Percentiles rank a stretch among this genome's conserved stretches.
phyloP scores from a whole-genome alignment of 2,797 vertebrate genomes.

The Carapus acus region DNA sequence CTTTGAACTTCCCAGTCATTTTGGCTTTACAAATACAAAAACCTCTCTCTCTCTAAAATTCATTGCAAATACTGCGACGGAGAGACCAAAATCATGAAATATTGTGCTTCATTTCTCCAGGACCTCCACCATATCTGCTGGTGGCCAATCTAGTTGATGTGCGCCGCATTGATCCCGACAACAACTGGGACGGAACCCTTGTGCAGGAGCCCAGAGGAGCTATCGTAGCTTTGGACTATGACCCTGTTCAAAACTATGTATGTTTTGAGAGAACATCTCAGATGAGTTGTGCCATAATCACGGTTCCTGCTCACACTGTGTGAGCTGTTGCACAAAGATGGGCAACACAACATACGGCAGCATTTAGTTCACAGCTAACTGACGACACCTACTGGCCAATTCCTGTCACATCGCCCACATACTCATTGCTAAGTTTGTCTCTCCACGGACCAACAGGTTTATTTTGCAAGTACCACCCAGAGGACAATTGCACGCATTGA shows the following conservation, averaged over 20 bases:
- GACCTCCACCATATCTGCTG: slow-evolving; percentile 78
- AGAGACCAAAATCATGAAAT: not conserved
- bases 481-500: slow-evolving; percentile 81
- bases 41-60: too few relatives aligned
- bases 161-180: slow-evolving; percentile 75
- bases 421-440: slow-evolving; percentile 14
- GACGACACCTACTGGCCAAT: slow-evolving; percentile 50
- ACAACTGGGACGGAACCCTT: slow-evolving; percentile 71
- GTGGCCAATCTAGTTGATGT: slow-evolving; percentile 84
- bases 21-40: too few relatives aligned
- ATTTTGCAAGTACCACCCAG: slow-evolving; percentile 79
- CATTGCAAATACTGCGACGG: too few relatives aligned
- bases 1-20: too few relatives aligned
- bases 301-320: not conserved
- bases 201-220: slow-evolving; percentile 79
- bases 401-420: not conserved
- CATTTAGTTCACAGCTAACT: slow-evolving; percentile 1
- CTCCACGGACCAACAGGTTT: slow-evolving; percentile 83
- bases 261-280: too few relatives aligned
- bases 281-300: too few relatives aligned
- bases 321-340: not conserved
- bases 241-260: slow-evolving; percentile 85
- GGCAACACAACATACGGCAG: not conserved
- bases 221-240: slow-evolving; percentile 86
- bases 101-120: slow-evolving; percentile 55